These are phyloP conservation scores for Drosophila demipolita DNA, from an alignment of 2,888 invertebrate species.

Conservation along the genomic window DNA sequence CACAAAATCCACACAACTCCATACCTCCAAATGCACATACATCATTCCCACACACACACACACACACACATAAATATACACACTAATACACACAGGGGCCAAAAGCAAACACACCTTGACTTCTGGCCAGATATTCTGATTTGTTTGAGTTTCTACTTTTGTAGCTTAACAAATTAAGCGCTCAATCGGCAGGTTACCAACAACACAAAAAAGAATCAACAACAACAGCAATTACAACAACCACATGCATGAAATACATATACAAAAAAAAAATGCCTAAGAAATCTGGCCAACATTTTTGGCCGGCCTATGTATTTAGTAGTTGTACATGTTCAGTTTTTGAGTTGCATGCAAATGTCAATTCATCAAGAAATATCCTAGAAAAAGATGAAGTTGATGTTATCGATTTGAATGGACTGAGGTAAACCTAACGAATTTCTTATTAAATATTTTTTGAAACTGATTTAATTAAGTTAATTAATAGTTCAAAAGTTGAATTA, in stretches of 20 bases:
- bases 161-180: constrained; percentile 83
- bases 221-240: constrained; percentile 25
- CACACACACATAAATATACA: constrained; percentile 16
- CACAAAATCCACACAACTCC: constrained; percentile 65
- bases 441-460: neutral
- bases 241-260: constrained; percentile 10
- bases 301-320: constrained; percentile 24
- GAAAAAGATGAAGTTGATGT: neutral
- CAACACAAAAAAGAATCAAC: constrained; percentile 12
- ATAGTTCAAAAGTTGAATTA: accelerated
- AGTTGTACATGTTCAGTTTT: constrained; percentile 9
- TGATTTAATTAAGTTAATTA: neutral
- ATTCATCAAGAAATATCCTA: neutral
- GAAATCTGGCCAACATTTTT: constrained; percentile 34
- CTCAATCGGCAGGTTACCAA: constrained; percentile 73
- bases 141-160: constrained; percentile 83
- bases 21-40: constrained; percentile 27
- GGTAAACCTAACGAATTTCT: neutral
- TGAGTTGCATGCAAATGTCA: constrained; percentile 7
- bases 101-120: constrained; percentile 77
- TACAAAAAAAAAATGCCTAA: constrained; percentile 1
- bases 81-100: constrained; percentile 12
- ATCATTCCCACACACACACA: constrained; percentile 20
- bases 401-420: neutral
- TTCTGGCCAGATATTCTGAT: constrained; percentile 78